A percentile compares a stretch with the other conserved stretches of the same genome.
These are phyloP conservation scores for Ctenomys sociabilis DNA, from an alignment of 2,113 vertebrate genomes.

Conservation along the genomic window DNA sequence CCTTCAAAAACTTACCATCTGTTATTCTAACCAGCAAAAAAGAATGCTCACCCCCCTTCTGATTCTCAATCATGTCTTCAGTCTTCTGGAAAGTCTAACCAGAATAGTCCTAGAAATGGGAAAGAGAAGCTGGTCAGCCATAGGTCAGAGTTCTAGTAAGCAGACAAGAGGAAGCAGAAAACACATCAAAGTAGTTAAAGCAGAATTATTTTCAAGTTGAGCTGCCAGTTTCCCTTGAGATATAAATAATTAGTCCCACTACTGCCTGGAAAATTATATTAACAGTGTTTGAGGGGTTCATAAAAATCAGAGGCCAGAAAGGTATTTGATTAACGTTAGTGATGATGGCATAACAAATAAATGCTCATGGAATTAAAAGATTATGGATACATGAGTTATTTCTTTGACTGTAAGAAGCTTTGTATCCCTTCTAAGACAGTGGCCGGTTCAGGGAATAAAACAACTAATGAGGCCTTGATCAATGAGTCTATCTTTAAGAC, in stretches of 20 bases:
- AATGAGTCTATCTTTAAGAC: neutral
- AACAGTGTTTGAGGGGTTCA: neutral
- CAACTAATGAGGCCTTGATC: neutral
- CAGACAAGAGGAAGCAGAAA: neutral
- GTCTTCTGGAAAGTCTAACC: neutral
- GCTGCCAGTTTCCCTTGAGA: neutral
- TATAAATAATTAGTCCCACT: neutral
- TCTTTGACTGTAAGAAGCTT: neutral
- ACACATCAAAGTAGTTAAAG: neutral
- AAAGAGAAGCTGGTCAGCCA: neutral
- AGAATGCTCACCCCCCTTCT: neutral
- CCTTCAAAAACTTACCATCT: neutral
- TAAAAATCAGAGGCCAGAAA: constrained; percentile 12
- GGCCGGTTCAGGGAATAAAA: neutral
- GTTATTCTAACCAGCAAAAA: neutral
- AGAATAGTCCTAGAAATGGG: neutral
- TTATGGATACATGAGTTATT: neutral
- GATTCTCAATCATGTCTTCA: neutral
- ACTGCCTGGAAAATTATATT: neutral
- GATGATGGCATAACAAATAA: neutral
- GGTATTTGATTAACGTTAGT: neutral
- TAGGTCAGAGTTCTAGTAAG: neutral
- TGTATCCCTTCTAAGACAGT: neutral
- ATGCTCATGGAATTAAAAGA: neutral
- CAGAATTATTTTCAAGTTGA: neutral